phyloP scores from a whole-genome alignment of 2,113 vertebrate species.

The Eclectus roratus region DNA sequence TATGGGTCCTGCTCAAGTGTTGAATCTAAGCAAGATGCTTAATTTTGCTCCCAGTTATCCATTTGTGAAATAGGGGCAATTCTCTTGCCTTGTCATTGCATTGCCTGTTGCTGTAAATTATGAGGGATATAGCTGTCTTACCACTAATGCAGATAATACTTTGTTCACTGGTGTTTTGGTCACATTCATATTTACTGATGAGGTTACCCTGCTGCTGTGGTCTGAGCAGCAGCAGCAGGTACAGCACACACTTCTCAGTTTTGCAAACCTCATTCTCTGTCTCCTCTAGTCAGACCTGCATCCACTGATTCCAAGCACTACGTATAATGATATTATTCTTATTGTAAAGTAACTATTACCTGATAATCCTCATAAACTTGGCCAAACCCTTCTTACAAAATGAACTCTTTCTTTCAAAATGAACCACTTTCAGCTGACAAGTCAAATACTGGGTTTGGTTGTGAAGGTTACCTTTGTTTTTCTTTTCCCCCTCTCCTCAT shows the following conservation, averaged over 20 bases:
- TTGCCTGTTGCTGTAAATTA: neutral
- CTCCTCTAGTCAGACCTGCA: neutral
- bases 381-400: neutral
- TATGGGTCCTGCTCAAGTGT: neutral
- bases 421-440: neutral
- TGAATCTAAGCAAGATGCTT: neutral
- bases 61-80: neutral
- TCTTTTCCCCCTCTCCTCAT: neutral
- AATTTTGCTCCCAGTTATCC: neutral
- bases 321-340: neutral
- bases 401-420: neutral
- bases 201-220: neutral
- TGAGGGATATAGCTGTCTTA: neutral
- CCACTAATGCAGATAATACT: neutral
- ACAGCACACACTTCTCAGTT: neutral
- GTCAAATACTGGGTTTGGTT: neutral
- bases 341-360: neutral
- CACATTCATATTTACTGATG: neutral
- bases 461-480: neutral
- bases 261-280: neutral
- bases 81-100: neutral
- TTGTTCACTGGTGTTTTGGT: neutral
- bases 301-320: neutral
- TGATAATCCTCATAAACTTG: too few species aligned
- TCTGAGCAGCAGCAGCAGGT: neutral